These are phyloP conservation scores for Pachycephus smyrnensis DNA, from an alignment of 2,888 invertebrate genomes.

Conservation along the genomic window DNA sequence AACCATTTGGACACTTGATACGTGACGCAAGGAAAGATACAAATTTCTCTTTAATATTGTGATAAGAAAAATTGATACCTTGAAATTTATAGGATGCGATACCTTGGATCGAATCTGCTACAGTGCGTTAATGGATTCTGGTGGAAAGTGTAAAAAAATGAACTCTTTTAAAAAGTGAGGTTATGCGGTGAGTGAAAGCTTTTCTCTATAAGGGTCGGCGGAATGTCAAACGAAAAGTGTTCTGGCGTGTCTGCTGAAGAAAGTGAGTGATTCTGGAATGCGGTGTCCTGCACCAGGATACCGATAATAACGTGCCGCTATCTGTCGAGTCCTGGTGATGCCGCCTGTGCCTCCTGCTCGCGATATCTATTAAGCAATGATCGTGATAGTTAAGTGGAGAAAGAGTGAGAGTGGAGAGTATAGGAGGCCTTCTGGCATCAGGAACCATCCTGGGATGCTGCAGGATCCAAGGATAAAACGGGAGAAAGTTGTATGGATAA, in stretches of 20 bases:
- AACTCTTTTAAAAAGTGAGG: background rate
- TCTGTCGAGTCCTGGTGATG: background rate
- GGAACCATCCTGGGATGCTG: constrained; percentile 4
- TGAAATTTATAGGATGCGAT: background rate
- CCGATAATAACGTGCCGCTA: constrained; percentile 23
- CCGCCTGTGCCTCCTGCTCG: constrained; percentile 19
- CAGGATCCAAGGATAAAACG: background rate
- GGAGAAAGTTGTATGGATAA: background rate
- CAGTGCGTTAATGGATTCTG: background rate
- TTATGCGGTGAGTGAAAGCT: background rate
- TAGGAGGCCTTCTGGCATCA: constrained; percentile 9
- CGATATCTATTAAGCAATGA: constrained; percentile 43
- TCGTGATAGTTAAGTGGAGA: constrained; percentile 29
- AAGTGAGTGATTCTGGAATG: background rate
- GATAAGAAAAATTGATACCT: background rate
- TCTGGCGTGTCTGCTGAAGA: background rate
- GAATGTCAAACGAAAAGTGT: background rate
- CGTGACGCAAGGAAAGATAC: background rate
- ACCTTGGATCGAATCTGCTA: background rate
- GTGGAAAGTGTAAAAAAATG: background rate
- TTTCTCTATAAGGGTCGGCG: background rate
- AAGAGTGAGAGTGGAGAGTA: constrained; percentile 13
- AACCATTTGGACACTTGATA: background rate
- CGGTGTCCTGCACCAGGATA: background rate
- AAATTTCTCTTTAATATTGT: background rate